These are phyloP conservation scores for Hydriomena furcata DNA, from an alignment of 2,888 invertebrate genomes.

Conservation along the genomic window DNA sequence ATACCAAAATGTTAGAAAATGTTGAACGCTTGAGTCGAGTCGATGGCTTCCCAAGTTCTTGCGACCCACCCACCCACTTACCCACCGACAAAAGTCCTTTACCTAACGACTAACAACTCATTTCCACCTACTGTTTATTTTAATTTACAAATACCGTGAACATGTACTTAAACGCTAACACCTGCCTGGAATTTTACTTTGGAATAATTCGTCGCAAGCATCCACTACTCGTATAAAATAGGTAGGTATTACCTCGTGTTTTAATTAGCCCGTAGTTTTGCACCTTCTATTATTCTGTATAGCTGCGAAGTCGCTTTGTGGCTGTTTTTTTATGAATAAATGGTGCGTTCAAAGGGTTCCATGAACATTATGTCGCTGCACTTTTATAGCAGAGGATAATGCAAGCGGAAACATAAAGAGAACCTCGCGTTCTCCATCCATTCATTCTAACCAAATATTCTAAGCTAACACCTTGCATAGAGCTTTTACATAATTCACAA, in stretches of 20 bases:
- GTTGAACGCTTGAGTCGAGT: slow-evolving; percentile 1
- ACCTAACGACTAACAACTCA: too few relatives aligned
- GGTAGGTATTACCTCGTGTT: too few relatives aligned
- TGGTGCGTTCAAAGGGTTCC: not conserved
- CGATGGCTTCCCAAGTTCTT: not conserved
- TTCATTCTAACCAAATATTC: too few relatives aligned
- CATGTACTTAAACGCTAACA: not conserved
- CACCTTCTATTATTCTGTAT: not conserved
- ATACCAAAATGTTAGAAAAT: slow-evolving; percentile 7
- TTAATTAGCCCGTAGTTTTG: not conserved
- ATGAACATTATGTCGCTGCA: not conserved
- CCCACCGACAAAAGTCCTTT: too few relatives aligned
- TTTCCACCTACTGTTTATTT: too few relatives aligned
- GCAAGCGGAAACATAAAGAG: too few relatives aligned
- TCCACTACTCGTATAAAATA: too few relatives aligned
- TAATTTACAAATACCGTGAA: too few relatives aligned
- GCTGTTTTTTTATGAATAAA: not conserved
- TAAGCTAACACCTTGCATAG: too few relatives aligned
- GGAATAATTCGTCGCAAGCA: not conserved
- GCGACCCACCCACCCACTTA: too few relatives aligned
- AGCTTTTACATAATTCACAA: too few relatives aligned
- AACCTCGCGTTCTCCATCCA: too few relatives aligned
- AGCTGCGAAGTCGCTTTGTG: not conserved
- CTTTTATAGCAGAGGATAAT: not conserved
- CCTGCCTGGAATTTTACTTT: not conserved